Conservation (phyloP, 35 echinoderm and acorn worm genomes). For the Diadema setosum region DNA sequence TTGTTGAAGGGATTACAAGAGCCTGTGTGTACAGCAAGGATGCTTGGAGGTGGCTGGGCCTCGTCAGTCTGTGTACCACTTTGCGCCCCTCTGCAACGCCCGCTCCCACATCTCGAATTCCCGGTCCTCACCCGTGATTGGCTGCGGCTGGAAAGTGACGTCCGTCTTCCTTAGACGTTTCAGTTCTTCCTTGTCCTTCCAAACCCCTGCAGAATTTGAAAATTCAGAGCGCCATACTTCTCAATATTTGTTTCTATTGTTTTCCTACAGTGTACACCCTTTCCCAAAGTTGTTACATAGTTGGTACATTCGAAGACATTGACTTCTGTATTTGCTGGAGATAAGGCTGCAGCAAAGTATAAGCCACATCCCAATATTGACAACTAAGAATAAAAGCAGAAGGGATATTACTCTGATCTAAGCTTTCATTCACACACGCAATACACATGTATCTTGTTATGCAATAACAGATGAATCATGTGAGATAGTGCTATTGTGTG, state of each 20-base stretch:
- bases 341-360: neutral
- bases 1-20: too few relatives aligned
- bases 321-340: neutral
- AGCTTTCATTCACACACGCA: too few relatives aligned
- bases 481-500: too few relatives aligned
- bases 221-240: neutral
- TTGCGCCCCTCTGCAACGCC: conserved; percentile 42
- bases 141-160: conserved; percentile 29
- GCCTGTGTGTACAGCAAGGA: too few relatives aligned
- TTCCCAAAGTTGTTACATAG: neutral
- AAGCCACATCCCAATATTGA: neutral
- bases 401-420: too few relatives aligned
- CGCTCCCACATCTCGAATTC: conserved; percentile 36
- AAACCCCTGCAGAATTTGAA: conserved; percentile 38
- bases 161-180: conserved; percentile 16
- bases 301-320: neutral
- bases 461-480: too few relatives aligned
- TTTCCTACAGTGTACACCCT: neutral
- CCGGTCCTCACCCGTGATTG: conserved; percentile 2
- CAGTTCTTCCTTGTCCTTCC: conserved; percentile 83
- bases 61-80: conserved; percentile 32
- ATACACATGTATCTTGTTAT: too few relatives aligned
- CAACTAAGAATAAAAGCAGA: neutral
- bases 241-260: neutral
- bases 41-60: too few relatives aligned